Base-by-base conservation (phyloP, 92 coral and sea anemone genomes). In the Epizoanthus scotinus region DNA sequence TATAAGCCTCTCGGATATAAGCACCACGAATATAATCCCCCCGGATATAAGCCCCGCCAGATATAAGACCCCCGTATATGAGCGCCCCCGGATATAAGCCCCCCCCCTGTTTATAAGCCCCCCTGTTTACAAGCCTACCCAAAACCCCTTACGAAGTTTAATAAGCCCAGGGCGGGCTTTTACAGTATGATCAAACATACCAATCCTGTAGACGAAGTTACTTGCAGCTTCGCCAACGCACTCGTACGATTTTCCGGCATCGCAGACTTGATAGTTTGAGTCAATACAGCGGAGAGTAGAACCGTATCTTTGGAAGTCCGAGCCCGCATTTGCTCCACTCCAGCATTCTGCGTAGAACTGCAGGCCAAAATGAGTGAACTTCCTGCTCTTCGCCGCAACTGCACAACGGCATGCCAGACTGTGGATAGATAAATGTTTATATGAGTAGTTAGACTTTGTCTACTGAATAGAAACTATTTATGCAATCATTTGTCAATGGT, bases 381-480 rank as follows among this genome's bases (percentile, higher is more conserved):
- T 70, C 28, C 17, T 77, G 7, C 75, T 62, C 47, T 40, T 49
- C 9, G 85, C 44, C 2, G 49, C 73, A 60, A 69, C 77, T 24
- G 90, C 90, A 42, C 90, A 87, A 28, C 90, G 84, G 42, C 90
- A 87, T 5, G 82, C 87, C 38, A 87, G 81, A 58, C 90, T 87
- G 59, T 17, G 15, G 49, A 56, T 13, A 54, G 19, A 10, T 15
- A 36, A 55, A 7, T 42, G 50, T 6, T 42, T 0, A 42, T 42
- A 7, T 42, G 50, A 7, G 50, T 42, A 13, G 13, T 42, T 9
- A 42, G 50, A 5, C 47, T 5, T 40, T 40, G 47, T 40, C 47
- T 7, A 40, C 9, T 40, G 9, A 7, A 4, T 2, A 40, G 0
- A 42, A 3, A 42, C 13, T 42, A 6, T 34, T 34, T 34, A 42